Evolutionary conservation across 2,113 vertebrate species (phyloP), one percentile per base, ranked within the genome.

Genomic region (Cynopterus brachyotis): DNA sequence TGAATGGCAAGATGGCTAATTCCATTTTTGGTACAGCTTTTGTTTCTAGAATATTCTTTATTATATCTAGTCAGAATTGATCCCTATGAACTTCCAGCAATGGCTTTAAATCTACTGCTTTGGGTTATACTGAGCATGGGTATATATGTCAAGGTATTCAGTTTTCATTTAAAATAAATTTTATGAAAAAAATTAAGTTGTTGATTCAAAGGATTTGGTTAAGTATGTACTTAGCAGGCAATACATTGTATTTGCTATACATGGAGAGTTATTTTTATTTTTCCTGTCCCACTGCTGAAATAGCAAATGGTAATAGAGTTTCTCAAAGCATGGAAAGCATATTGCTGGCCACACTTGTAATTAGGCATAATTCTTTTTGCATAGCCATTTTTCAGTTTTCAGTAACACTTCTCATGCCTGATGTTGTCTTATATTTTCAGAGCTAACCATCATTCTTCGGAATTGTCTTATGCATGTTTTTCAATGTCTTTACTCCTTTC

Each of bases 11-110:
- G 4, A 57, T 40, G 28, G 69, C 50, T 53, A 3, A 19, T 89
- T 82, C 42, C 47, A 80, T 73, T 88, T 66, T 30, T 4, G 35
- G 9, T 45, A n/a, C 22, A 50, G 5, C 35, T 88, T 97, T 85
- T 69, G 72, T 86, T 93, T 96, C 57, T 78, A 79, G 67, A 92
- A 69, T 59, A 60, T 79, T 85, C 24, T 82, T 75, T 47, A 79
- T 79, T 64, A 40, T 53, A 37, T 2, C 22, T 22, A 88, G 12
- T n/a, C 8, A 73, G 9, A 85, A 59, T 76, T 91, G n/a, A 78
- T 66, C 5, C 50, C 47, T 20, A 4, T n/a, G 28, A 35, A 45
- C 20, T 88, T 81, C n/a, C 24, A 91, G 35, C 10, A 53, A 2
- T 80, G 22, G 8, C n/a, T 86, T 86, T 53, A 76, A 42, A 35